Evolutionary conservation across 2,888 invertebrate species (phyloP).

Genomic region (Drosophila borealis): DNA sequence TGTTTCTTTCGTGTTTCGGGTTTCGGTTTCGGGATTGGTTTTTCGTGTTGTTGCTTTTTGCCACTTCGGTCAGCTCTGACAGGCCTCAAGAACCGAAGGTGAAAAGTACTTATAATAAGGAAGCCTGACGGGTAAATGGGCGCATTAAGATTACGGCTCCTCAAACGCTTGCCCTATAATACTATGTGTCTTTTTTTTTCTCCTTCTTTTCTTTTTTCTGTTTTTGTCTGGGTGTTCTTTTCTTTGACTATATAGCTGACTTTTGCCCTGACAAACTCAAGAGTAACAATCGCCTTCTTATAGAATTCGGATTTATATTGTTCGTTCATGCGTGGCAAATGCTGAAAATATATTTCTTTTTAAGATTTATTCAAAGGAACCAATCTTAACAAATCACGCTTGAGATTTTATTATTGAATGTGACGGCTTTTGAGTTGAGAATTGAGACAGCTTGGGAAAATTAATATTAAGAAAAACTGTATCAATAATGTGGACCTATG

Average conservation of each 20-base stretch:
- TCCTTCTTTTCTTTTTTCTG: neutral
- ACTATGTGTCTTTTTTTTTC: constrained; percentile 1
- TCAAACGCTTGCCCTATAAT: constrained; percentile 11
- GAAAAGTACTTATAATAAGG: constrained; percentile 70
- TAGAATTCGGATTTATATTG: constrained; percentile 14
- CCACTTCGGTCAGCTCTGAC: constrained; percentile 56
- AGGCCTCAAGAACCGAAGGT: constrained; percentile 57
- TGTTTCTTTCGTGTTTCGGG: constrained; percentile 49
- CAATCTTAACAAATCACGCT: constrained; percentile 19
- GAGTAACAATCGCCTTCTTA: constrained; percentile 17
- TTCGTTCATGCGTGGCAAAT: neutral
- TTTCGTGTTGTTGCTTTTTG: constrained; percentile 51
- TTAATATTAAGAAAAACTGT: neutral
- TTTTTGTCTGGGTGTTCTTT: constrained; percentile 9
- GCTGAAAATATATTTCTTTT: constrained; percentile 6
- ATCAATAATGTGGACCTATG: too few relatives aligned
- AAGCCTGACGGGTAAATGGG: constrained; percentile 45
- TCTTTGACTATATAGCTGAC: constrained; percentile 16
- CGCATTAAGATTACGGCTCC: constrained; percentile 36
- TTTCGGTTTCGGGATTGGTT: constrained; percentile 40
- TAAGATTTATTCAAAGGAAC: constrained; percentile 1
- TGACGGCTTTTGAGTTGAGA: constrained; percentile 8
- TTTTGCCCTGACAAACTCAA: constrained; percentile 31
- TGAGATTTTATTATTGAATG: constrained; percentile 18
- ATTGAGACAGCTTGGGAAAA: neutral